Evolutionary conservation across 2,113 vertebrate species (phyloP).

Genomic region (Ceyx cyanopectus): DNA sequence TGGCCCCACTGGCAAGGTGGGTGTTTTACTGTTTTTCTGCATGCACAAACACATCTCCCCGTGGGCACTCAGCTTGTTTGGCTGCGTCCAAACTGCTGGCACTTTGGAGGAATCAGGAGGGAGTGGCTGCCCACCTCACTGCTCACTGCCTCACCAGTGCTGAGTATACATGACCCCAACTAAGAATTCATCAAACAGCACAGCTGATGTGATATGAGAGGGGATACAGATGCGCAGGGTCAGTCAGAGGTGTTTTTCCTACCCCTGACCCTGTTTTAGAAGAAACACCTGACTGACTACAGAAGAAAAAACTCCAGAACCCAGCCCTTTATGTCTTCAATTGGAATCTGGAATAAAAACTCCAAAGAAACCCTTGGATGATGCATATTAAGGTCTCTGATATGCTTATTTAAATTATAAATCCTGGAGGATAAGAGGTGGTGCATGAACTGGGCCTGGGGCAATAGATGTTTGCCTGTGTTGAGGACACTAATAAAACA

Average conservation of each 20-base stretch:
- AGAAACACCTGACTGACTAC: not conserved
- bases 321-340: not conserved
- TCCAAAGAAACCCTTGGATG: not conserved
- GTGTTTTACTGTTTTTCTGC: not conserved
- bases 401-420: slow-evolving; percentile 30
- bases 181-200: not conserved
- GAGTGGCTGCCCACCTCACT: not conserved
- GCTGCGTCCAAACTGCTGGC: not conserved
- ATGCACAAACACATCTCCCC: not conserved
- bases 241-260: not conserved
- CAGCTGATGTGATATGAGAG: not conserved
- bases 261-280: not conserved
- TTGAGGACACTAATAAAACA: not conserved
- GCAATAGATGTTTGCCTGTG: not conserved
- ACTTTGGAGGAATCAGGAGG: not conserved
- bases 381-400: not conserved
- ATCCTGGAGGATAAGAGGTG: not conserved
- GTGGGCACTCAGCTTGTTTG: accelerated
- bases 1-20: not conserved
- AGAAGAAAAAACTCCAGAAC: not conserved
- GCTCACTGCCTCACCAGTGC: not conserved
- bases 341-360: not conserved
- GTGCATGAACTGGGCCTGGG: not conserved
- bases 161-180: accelerated
- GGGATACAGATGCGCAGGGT: not conserved